Base-by-base conservation (phyloP, 2,113 vertebrate species). In the Nothoprocta pentlandii region DNA sequence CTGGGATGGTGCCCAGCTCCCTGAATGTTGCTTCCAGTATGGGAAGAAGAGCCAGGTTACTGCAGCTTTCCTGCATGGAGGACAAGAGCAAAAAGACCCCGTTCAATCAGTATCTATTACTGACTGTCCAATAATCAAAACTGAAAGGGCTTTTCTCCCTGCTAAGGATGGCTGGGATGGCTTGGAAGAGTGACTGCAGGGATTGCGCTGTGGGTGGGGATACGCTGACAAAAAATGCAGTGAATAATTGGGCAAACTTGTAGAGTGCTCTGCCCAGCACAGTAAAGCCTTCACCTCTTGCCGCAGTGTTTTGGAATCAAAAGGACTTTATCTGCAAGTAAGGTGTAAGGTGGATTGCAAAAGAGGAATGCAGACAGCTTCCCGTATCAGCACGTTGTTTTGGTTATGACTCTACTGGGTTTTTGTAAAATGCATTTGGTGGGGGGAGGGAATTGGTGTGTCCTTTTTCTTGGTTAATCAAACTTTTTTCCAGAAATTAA, bases 291-390 rank as follows among this genome's bases (percentile, higher is more conserved):
- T 97, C 96, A 96, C 91, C 85, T 96, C 91, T 96, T 88, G 82
- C 87, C 90, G 89, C 54, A 94, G 77, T 63, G 80, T 94, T 94
- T 86, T 88, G 96, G 95, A 95, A 96, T 78, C 80, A 42, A 89
- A 39, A 58, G 84, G 47, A 70, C 87, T 87, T 95, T 97, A 97
- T 97, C 97, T 95, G 79, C 15, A 2, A 87, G 73, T 63, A 93
- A 82, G 77, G 16, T 21, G 61, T 93, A 94, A 95, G 91, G 90
- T 93, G 92, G 80, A 94, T 67, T 91, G 53, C 95, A 94, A 87
- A 62, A 75, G 95, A 97, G 92, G 95, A 97, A 96, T 96, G 97
- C 86, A 94, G 96, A 93, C 91, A 82, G 91, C 90, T 95, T 89
- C 84, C 95, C 85, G 42, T 95, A 96, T 96, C 95, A 95, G 64